phyloP scores from a whole-genome alignment of 2,113 vertebrate species.

The Xerus inauris region DNA sequence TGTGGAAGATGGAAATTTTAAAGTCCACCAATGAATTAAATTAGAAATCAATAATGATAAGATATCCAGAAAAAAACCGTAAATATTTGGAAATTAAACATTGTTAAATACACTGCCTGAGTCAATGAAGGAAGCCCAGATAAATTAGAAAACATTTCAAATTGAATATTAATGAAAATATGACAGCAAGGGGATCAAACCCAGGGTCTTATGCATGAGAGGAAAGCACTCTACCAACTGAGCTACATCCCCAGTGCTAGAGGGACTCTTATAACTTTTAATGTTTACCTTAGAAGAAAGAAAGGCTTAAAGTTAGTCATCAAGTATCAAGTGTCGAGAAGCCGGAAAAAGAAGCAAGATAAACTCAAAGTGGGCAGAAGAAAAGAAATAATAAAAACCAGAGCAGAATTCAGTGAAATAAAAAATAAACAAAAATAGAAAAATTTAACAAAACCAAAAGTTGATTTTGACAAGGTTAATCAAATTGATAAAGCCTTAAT shows the following conservation, averaged over 20 bases:
- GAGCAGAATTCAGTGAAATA: neutral
- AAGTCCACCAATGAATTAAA: neutral
- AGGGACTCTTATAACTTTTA: neutral
- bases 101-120: neutral
- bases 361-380: neutral
- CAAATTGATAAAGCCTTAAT: neutral
- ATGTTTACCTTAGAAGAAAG: neutral
- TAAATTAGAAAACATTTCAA: slow-evolving; percentile 27
- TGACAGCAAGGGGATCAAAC: too few relatives aligned
- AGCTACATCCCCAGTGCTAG: too few relatives aligned
- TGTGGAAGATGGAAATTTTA: neutral
- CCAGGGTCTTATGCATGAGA: too few relatives aligned
- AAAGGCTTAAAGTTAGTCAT: neutral
- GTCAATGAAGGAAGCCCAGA: neutral
- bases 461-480: neutral
- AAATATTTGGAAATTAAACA: neutral
- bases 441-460: neutral
- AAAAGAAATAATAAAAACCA: neutral
- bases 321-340: neutral
- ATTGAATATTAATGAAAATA: neutral
- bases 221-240: too few relatives aligned
- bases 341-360: neutral
- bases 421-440: neutral
- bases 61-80: neutral
- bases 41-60: neutral